Conservation (phyloP, 2,113 vertebrate genomes). For the Microtus ochrogaster region DNA sequence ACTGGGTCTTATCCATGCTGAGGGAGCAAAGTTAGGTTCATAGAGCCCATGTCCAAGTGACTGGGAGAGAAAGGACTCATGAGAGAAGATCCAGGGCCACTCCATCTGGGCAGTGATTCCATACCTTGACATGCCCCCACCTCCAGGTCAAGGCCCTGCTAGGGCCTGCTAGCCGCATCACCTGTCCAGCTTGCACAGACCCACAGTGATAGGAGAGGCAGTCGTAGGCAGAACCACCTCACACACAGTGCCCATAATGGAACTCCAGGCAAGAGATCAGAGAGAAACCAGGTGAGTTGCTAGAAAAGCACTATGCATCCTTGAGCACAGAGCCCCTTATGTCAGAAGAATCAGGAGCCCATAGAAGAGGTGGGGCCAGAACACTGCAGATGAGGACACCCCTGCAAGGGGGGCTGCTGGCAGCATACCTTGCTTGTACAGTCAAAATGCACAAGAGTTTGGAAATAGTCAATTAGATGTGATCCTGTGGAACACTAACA, state of each 20-base stretch:
- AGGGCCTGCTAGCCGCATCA: neutral
- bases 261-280: neutral
- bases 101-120: neutral
- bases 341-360: neutral
- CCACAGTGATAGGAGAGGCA: neutral
- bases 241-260: neutral
- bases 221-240: neutral
- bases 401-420: constrained; percentile 74
- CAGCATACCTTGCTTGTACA: constrained; percentile 78
- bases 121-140: neutral
- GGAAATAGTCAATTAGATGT: constrained; percentile 86
- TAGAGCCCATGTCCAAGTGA: neutral
- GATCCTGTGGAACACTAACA: constrained; percentile 85
- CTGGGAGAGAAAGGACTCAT: neutral
- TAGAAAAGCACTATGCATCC: neutral
- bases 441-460: constrained; percentile 85
- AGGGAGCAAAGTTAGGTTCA: neutral
- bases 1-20: neutral
- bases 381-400: neutral
- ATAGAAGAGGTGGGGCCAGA: neutral
- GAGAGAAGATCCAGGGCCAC: too few relatives aligned
- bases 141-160: neutral
- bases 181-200: neutral
- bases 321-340: neutral
- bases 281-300: neutral